Evolutionary conservation across 2,888 invertebrate species (phyloP).

Genomic region (Nysson spinosus): DNA sequence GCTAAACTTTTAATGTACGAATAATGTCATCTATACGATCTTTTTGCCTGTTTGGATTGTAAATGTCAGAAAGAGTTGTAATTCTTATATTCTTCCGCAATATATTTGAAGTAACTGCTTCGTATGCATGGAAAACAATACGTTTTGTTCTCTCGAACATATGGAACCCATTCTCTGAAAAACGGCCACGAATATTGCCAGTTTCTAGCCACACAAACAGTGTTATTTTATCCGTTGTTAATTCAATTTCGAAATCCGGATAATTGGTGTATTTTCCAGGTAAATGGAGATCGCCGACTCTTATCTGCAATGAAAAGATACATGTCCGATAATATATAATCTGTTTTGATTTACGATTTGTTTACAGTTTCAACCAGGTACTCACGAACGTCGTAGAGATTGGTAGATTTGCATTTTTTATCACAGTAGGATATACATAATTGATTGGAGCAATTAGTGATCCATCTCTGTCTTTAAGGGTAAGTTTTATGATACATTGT

Average conservation of each 20-base stretch:
- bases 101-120: slow-evolving; percentile 43
- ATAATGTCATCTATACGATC: background rate
- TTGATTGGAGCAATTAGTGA: slow-evolving; percentile 81
- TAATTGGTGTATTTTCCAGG: slow-evolving; percentile 55
- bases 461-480: slow-evolving; percentile 78
- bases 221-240: slow-evolving; percentile 80
- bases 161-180: slow-evolving; percentile 88
- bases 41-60: slow-evolving; percentile 32
- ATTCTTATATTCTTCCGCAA: slow-evolving; percentile 55
- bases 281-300: slow-evolving; percentile 38
- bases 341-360: slow-evolving; percentile 22
- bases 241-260: slow-evolving; percentile 69
- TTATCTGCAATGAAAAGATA: slow-evolving; percentile 59
- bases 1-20: background rate
- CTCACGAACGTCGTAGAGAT: slow-evolving; percentile 81
- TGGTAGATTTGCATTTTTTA: slow-evolving; percentile 79
- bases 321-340: slow-evolving; percentile 11
- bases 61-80: slow-evolving; percentile 63
- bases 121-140: slow-evolving; percentile 64
- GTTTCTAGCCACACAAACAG: slow-evolving; percentile 86
- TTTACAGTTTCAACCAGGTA: slow-evolving; percentile 10
- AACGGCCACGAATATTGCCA: slow-evolving; percentile 80
- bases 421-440: slow-evolving; percentile 82
- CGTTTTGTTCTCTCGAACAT: slow-evolving; percentile 69
- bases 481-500: slow-evolving; percentile 77